Evolutionary conservation across 1,140 invertebrate species (phyloP), one percentile per base, ranked within the genome.

Genomic region (Zophobas morio): DNA sequence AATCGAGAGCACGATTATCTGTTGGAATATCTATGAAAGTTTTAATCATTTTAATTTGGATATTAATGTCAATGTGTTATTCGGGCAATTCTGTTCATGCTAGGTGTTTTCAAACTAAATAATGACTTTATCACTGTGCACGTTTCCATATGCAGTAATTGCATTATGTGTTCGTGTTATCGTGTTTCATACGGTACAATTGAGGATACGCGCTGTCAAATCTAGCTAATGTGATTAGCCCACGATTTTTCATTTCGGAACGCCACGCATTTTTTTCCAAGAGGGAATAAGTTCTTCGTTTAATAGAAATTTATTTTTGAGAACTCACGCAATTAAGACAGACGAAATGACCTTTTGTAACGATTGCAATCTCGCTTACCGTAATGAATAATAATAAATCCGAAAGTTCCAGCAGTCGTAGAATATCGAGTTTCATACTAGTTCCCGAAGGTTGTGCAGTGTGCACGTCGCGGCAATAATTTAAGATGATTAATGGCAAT

Each of bases 41-140:
- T 72, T 72, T 72, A 72, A 49, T 72, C 70, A 72, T 72, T 72
- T 72, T 72, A 72, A 72, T 72, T 72, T 72, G 70, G 51, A 66
- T 66, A 66, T 66, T 66, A 66, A 66, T 66, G 60, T 72, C 70
- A 72, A 36, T 72, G 51, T 54, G 51, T 72, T 51, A 72, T 54
- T 51, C 51, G 70, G 51, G 46, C 51, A 72, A 72, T 51, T 72
- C 66, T 47, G 40, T 71, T 71, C 66, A 71, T 71, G 66, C 57
- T 37, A 63, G n/a, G 60, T 66, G 60, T 66, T 66, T 66, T 66
- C 33, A 66, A 66, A 66, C 60, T 42, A 66, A 66, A 66, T 66
- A 66, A 66, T 66, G 60, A 42, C 60, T 66, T 66, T 66, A 66
- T 66, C 60, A 66, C 20, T 66, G 36, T 37, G n/a, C 57, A 40